Evolutionary conservation across 2,888 invertebrate species (phyloP).

Genomic region (Iphiclides podalirius): DNA sequence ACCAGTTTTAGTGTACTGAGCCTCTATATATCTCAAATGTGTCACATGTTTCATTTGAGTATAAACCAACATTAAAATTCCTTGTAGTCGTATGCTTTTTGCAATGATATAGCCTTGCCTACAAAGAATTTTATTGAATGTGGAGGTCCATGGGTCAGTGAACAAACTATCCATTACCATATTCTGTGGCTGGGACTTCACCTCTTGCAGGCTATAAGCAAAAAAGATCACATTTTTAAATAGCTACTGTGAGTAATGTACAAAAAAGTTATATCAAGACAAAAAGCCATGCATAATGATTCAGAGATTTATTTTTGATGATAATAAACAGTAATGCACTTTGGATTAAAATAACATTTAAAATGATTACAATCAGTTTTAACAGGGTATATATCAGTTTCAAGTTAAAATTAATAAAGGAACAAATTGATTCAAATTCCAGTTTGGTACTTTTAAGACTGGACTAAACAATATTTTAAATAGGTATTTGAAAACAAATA

Average conservation of each 20-base stretch:
- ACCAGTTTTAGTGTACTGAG: slow-evolving; percentile 93
- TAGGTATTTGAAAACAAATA: background rate
- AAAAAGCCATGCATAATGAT: too few relatives aligned
- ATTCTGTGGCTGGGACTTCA: slow-evolving; percentile 92
- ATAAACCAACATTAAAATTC: slow-evolving; percentile 89
- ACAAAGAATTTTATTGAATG: slow-evolving; percentile 84
- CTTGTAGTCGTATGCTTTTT: slow-evolving; percentile 90
- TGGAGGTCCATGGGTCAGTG: slow-evolving; percentile 91
- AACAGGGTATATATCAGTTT: too few relatives aligned
- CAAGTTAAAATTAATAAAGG: too few relatives aligned
- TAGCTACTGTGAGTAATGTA: background rate
- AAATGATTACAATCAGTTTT: too few relatives aligned
- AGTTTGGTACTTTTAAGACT: too few relatives aligned
- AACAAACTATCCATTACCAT: slow-evolving; percentile 89
- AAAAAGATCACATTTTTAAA: slow-evolving; percentile 9
- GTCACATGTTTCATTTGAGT: slow-evolving; percentile 88
- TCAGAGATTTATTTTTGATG: too few relatives aligned
- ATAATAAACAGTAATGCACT: too few relatives aligned
- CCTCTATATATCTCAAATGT: slow-evolving; percentile 91
- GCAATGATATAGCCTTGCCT: slow-evolving; percentile 87
- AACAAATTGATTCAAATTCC: too few relatives aligned
- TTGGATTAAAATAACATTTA: too few relatives aligned
- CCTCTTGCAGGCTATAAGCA: slow-evolving; percentile 88
- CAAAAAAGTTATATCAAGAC: too few relatives aligned
- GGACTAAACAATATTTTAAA: too few relatives aligned